Evolutionary conservation across 1,140 invertebrate species (phyloP).

Genomic region (Pectinophora gossypiella): DNA sequence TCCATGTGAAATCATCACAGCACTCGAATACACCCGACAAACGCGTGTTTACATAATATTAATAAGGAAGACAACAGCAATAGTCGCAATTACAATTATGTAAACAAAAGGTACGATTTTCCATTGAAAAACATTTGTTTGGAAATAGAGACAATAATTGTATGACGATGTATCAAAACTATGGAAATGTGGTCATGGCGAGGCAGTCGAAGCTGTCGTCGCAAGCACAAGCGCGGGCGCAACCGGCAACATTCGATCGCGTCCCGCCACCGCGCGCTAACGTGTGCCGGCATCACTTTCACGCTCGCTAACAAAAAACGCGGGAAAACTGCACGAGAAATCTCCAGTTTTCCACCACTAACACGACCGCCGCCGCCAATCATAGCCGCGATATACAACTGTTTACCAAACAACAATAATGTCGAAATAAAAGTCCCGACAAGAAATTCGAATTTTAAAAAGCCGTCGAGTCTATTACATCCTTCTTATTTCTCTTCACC

Average conservation of each 20-base stretch:
- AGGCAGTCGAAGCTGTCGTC: too few species aligned
- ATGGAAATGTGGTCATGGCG: too few species aligned
- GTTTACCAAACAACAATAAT: constrained; percentile 55
- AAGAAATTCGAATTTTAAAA: neutral
- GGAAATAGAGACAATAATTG: too few species aligned
- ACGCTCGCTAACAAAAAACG: constrained; percentile 48
- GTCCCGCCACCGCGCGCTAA: constrained; percentile 41
- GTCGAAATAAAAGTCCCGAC: constrained; percentile 38
- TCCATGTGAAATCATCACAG: too few species aligned
- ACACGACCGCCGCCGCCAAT: constrained; percentile 10
- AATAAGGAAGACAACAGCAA: too few species aligned
- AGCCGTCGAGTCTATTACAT: constrained; percentile 1
- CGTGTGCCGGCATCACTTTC: constrained; percentile 56
- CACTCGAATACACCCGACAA: too few species aligned
- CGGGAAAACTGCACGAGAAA: constrained; percentile 49
- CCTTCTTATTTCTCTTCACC: constrained; percentile 26
- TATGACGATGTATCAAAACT: too few species aligned
- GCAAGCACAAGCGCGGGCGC: too few species aligned
- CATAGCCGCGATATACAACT: constrained; percentile 30
- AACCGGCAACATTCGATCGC: constrained; percentile 38
- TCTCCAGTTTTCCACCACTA: constrained; percentile 38
- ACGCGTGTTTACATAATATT: too few species aligned
- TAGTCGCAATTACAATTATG: too few species aligned
- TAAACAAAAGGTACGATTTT: too few species aligned
- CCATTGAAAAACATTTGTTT: too few species aligned